Evolutionary conservation across 2,888 invertebrate genomes (phyloP).

Genomic region (Callimorpha dominula): DNA sequence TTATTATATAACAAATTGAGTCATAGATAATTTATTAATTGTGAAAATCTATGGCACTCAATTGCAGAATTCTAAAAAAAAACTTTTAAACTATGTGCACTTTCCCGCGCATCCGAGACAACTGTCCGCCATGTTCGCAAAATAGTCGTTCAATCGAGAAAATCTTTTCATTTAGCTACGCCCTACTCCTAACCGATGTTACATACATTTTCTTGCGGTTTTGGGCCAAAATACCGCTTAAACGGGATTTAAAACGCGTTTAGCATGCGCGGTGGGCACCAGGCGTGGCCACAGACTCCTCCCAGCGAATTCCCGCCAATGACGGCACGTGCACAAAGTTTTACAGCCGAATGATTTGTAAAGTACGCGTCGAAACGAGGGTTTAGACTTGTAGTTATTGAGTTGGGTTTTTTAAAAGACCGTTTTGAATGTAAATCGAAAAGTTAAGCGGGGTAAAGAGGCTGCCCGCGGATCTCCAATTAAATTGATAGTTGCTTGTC

Average conservation of each 20-base stretch:
- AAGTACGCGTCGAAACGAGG: conserved; percentile 78
- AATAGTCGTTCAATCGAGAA: conserved; percentile 79
- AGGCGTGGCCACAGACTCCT: conserved; percentile 71
- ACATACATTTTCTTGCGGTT: conserved; percentile 86
- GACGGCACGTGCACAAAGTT: conserved; percentile 58
- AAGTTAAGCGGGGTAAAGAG: conserved; percentile 85
- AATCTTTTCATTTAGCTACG: conserved; percentile 84
- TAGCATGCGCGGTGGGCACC: conserved; percentile 79
- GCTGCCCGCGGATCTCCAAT: conserved; percentile 80
- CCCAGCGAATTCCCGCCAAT: conserved; percentile 69
- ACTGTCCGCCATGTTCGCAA: conserved; percentile 82
- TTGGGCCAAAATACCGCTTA: conserved; percentile 86
- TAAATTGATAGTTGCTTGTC: conserved; percentile 80
- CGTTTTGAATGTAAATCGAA: conserved; percentile 87
- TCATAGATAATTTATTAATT: neutral
- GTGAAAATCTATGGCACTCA: neutral
- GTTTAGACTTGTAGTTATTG: conserved; percentile 80
- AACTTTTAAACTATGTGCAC: conserved; percentile 60
- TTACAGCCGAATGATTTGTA: conserved; percentile 74
- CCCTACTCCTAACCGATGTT: conserved; percentile 81
- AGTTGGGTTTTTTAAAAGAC: conserved; percentile 84
- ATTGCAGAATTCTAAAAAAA: conserved; percentile 13
- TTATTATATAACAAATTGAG: neutral
- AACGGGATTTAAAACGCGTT: conserved; percentile 83
- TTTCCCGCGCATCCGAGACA: conserved; percentile 76